phyloP scores from a whole-genome alignment of 1,140 invertebrate genomes.

The Choristoneura fumiferana region DNA sequence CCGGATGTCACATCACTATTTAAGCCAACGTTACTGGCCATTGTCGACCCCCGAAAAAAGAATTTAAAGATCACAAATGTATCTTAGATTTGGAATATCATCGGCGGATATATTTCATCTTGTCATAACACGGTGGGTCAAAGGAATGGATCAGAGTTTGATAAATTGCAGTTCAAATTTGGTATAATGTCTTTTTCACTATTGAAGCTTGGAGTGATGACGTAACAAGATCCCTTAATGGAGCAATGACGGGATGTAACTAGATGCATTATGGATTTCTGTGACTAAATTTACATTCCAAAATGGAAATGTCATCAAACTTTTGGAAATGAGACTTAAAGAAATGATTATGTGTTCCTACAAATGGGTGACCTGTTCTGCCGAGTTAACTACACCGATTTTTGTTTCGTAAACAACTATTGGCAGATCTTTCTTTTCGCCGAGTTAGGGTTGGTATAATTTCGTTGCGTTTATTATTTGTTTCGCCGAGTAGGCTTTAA shows the following conservation, averaged over 20 bases:
- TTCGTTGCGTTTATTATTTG: too few species aligned
- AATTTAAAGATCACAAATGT: constrained; percentile 56
- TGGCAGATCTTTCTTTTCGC: too few species aligned
- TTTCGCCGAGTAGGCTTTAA: too few species aligned
- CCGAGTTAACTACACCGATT: too few species aligned
- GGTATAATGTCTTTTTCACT: constrained; percentile 77
- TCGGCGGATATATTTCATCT: constrained; percentile 71
- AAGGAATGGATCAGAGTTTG: constrained; percentile 62
- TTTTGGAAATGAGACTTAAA: too few species aligned
- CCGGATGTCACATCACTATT: constrained; percentile 69
- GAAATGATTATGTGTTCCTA: too few species aligned
- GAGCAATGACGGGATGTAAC: constrained; percentile 32
- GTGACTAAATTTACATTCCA: constrained; percentile 14
- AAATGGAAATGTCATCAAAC: too few species aligned
- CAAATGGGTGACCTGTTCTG: too few species aligned
- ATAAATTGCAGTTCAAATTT: constrained; percentile 75
- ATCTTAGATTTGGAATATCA: constrained; percentile 69
- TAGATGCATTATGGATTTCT: too few species aligned
- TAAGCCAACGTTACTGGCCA: constrained; percentile 41
- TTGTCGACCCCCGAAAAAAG: constrained; percentile 45
- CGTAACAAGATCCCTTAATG: constrained; percentile 50
- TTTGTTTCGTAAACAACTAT: too few species aligned
- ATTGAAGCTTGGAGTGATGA: constrained; percentile 64
- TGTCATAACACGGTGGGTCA: constrained; percentile 75
- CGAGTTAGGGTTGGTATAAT: too few species aligned